Evolutionary conservation across 2,888 invertebrate genomes (phyloP).

Genomic region (Tetragnatha montana): DNA sequence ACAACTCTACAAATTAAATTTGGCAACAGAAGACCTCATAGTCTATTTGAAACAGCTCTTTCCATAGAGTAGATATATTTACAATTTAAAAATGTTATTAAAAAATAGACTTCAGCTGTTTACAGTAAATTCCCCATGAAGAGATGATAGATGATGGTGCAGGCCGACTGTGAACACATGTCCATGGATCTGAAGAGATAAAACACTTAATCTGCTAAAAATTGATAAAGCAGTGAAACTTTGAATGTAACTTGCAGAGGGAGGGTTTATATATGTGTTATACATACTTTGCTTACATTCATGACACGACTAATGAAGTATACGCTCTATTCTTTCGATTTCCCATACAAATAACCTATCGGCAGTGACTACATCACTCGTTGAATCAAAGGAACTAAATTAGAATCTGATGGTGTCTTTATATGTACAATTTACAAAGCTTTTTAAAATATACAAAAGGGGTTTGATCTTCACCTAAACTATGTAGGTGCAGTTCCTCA

Average conservation of each 20-base stretch:
- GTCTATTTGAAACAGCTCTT: conserved; percentile 61
- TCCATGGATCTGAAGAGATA: conserved; percentile 24
- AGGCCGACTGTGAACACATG: conserved; percentile 40
- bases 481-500: too few relatives aligned
- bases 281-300: background rate
- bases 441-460: too few relatives aligned
- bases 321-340: background rate
- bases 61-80: conserved; percentile 56
- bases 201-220: conserved; percentile 14
- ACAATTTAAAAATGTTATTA: conserved; percentile 69
- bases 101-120: conserved; percentile 67
- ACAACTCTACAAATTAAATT: conserved; percentile 65
- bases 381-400: too few relatives aligned
- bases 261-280: background rate
- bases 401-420: too few relatives aligned
- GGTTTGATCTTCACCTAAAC: too few relatives aligned
- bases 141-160: conserved; percentile 49
- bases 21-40: conserved; percentile 66
- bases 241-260: conserved; percentile 15
- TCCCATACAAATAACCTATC: background rate
- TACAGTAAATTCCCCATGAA: conserved; percentile 44
- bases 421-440: too few relatives aligned
- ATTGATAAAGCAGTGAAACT: conserved; percentile 57
- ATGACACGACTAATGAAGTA: background rate
- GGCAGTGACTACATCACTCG: background rate